Percentiles rank a stretch among this genome's conserved stretches.
phyloP scores from a whole-genome alignment of 2,888 invertebrate genomes.

The Agrotis ipsilon region DNA sequence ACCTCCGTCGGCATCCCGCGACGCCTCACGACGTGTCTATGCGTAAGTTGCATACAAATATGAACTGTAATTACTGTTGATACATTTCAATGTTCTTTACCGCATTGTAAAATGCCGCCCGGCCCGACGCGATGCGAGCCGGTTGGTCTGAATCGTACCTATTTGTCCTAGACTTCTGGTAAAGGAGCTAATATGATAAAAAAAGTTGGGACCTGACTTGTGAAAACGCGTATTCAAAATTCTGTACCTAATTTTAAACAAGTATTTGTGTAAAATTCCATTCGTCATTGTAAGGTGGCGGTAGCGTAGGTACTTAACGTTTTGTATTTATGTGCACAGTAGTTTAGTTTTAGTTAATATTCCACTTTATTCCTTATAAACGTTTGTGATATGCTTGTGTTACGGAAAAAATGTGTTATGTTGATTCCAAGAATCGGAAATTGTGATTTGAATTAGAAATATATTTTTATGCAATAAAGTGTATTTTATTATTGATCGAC shows the following conservation, averaged over 20 bases:
- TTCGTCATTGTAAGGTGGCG: constrained; percentile 55
- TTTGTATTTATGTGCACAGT: constrained; percentile 61
- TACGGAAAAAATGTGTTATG: constrained; percentile 61
- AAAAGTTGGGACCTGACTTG: constrained; percentile 9
- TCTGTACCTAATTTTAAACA: constrained; percentile 12
- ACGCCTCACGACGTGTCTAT: too few relatives aligned
- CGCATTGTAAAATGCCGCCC: too few relatives aligned
- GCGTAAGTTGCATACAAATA: too few relatives aligned
- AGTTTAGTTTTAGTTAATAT: constrained; percentile 58
- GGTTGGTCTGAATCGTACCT: too few relatives aligned
- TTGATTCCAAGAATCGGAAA: constrained; percentile 76
- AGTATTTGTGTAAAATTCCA: constrained; percentile 27
- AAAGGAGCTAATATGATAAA: constrained; percentile 33
- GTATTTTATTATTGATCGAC: constrained; percentile 53
- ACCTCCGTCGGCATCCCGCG: too few relatives aligned
- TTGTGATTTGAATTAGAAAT: constrained; percentile 79
- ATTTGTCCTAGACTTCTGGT: not conserved
- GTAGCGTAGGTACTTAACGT: constrained; percentile 55
- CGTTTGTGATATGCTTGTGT: constrained; percentile 64
- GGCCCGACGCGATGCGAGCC: too few relatives aligned
- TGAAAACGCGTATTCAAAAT: constrained; percentile 11
- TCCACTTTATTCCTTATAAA: constrained; percentile 57
- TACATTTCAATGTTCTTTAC: too few relatives aligned
- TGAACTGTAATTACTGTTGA: too few relatives aligned
- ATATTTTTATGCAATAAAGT: constrained; percentile 75